These are phyloP conservation scores for Chamaea fasciata DNA, from an alignment of 2,113 vertebrate genomes.

Conservation along the genomic window DNA sequence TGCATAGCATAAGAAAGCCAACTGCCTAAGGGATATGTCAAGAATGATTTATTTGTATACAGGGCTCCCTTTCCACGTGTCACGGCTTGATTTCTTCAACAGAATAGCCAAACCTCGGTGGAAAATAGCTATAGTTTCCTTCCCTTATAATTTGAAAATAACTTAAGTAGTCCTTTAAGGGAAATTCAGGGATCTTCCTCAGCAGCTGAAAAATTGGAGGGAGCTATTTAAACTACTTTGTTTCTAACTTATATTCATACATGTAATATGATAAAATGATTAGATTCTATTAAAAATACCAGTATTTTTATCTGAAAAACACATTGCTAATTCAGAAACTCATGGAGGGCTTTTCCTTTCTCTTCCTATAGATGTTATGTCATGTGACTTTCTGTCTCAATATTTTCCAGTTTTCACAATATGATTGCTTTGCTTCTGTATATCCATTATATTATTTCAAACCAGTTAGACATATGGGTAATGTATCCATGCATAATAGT, in stretches of 20 bases:
- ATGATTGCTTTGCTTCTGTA: not conserved
- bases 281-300: not conserved
- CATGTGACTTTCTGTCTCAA: not conserved
- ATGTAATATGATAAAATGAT: not conserved
- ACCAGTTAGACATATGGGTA: not conserved
- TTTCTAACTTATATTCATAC: not conserved
- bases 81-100: conserved; percentile 48
- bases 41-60: conserved; percentile 60
- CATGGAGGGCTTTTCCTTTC: not conserved
- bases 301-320: not conserved
- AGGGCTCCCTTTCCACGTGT: conserved; percentile 15
- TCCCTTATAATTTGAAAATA: not conserved
- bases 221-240: not conserved
- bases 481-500: not conserved
- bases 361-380: not conserved
- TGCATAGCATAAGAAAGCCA: conserved; percentile 42
- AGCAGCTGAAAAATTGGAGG: not conserved
- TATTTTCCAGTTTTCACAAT: not conserved
- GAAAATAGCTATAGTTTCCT: not conserved
- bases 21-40: conserved; percentile 62
- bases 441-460: not conserved
- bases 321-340: not conserved
- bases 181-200: not conserved
- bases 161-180: not conserved
- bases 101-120: not conserved